Percentiles rank a stretch among this genome's conserved stretches.
Evolutionary conservation across 2,888 invertebrate species (phyloP).

Genomic region (Meandrusa payeni): DNA sequence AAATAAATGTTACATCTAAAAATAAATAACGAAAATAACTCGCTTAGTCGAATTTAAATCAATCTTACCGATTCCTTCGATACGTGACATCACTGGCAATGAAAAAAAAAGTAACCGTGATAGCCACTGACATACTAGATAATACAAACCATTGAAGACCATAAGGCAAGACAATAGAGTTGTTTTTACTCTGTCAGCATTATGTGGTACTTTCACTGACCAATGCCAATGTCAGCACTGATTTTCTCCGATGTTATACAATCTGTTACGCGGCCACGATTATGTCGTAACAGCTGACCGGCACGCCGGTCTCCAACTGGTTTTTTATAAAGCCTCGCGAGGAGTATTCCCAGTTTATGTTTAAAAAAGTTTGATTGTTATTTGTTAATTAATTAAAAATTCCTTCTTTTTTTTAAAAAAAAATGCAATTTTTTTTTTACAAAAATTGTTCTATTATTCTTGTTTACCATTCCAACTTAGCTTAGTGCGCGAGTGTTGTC

Average conservation of each 20-base stretch:
- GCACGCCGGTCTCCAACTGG: slow-evolving; percentile 31
- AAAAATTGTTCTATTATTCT: too few species aligned
- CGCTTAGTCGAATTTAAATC: not conserved
- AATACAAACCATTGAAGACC: not conserved
- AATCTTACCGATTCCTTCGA: slow-evolving; percentile 11
- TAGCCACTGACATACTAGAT: slow-evolving; percentile 34
- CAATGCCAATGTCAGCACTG: slow-evolving; percentile 70
- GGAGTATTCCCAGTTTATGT: too few species aligned
- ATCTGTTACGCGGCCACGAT: slow-evolving; percentile 47
- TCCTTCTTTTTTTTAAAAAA: too few species aligned
- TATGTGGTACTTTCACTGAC: slow-evolving; percentile 64
- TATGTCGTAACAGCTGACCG: slow-evolving; percentile 38
- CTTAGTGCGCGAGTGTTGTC: too few species aligned
- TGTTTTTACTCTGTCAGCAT: slow-evolving; percentile 24
- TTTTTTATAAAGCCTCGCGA: too few species aligned
- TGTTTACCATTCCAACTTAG: too few species aligned
- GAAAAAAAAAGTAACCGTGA: slow-evolving; percentile 35
- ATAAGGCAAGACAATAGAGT: slow-evolving; percentile 22
- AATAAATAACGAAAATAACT: slow-evolving; percentile 2
- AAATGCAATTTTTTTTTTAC: too few species aligned
- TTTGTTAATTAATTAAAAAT: too few species aligned
- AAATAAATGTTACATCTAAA: too few species aligned
- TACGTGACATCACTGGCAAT: slow-evolving; percentile 15
- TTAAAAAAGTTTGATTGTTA: too few species aligned
- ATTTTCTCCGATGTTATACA: slow-evolving; percentile 64